Conservation (phyloP, 2,113 vertebrate genomes). For the Mystacornis crossleyi region DNA sequence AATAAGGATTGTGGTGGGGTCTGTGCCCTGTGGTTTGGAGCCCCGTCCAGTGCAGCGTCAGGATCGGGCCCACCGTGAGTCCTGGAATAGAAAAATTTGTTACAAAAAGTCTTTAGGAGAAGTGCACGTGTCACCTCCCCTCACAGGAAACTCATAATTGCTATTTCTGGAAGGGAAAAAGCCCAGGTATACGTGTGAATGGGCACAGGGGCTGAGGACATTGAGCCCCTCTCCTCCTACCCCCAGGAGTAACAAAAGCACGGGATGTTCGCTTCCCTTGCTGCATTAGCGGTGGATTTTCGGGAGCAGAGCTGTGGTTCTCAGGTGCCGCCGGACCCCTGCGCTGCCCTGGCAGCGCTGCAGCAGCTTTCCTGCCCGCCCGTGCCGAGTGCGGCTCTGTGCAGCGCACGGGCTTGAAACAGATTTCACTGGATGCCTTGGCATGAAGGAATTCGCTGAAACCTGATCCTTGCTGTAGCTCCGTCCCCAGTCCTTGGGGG, state of each 20-base stretch:
- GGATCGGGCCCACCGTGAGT: background rate
- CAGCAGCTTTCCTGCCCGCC: background rate
- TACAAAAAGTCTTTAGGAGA: background rate
- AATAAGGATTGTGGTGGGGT: background rate
- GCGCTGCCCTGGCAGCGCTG: background rate
- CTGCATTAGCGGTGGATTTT: background rate
- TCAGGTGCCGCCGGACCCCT: background rate
- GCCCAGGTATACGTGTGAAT: fast-evolving
- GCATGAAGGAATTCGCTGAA: background rate
- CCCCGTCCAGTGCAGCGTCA: fast-evolving
- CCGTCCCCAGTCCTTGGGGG: background rate
- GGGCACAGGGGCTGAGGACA: fast-evolving
- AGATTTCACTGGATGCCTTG: background rate
- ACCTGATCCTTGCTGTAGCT: background rate
- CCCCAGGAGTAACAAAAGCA: background rate
- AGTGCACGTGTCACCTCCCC: background rate
- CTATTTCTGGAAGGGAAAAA: background rate
- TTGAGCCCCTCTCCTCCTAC: fast-evolving
- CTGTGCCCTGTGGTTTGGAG: background rate
- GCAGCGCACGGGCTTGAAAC: background rate
- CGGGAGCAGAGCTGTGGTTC: background rate
- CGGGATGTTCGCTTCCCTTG: background rate
- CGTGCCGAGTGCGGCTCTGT: background rate
- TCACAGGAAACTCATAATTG: fast-evolving
- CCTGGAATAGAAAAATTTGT: background rate